These are phyloP conservation scores for Scaptomyza cyrtandrae DNA, from an alignment of 2,888 invertebrate species.

Conservation along the genomic window DNA sequence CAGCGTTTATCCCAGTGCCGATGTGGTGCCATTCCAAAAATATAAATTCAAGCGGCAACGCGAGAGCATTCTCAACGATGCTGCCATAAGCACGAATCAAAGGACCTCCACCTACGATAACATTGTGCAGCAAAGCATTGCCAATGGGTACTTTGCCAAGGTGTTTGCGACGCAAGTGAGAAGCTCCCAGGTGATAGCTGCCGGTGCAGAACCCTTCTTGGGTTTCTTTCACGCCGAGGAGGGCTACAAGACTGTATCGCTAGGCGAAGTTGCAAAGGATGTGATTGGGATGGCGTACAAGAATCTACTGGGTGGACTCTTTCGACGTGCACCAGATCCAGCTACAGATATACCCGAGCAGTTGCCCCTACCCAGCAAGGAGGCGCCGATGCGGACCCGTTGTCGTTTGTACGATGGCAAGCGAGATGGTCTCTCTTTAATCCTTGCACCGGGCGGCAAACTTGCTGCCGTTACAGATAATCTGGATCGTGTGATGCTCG, in stretches of 20 bases:
- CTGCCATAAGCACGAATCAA: conserved; percentile 90
- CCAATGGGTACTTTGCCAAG: conserved; percentile 84
- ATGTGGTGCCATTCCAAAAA: conserved; percentile 90
- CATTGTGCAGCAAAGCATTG: conserved; percentile 86
- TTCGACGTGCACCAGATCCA: conserved; percentile 69
- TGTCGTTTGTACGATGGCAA: conserved; percentile 92
- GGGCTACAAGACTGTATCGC: conserved; percentile 91
- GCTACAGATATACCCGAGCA: conserved; percentile 36
- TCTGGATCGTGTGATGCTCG: conserved; percentile 93
- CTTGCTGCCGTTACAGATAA: conserved; percentile 93
- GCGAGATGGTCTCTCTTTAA: conserved; percentile 90
- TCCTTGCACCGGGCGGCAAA: conserved; percentile 89
- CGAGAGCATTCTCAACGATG: conserved; percentile 89
- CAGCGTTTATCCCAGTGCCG: conserved; percentile 65
- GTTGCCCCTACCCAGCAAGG: conserved; percentile 78
- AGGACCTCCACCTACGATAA: conserved; percentile 90
- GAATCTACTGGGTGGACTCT: conserved; percentile 91
- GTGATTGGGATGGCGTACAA: conserved; percentile 88
- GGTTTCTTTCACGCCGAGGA: conserved; percentile 96
- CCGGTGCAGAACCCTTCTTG: conserved; percentile 93
- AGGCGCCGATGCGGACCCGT: conserved; percentile 90
- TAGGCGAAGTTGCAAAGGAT: conserved; percentile 96
- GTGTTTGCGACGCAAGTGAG: conserved; percentile 91
- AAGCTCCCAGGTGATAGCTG: conserved; percentile 90
- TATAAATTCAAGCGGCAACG: conserved; percentile 93